phyloP scores from a whole-genome alignment of 1,140 invertebrate species.

The Drosophila ercepeae region DNA sequence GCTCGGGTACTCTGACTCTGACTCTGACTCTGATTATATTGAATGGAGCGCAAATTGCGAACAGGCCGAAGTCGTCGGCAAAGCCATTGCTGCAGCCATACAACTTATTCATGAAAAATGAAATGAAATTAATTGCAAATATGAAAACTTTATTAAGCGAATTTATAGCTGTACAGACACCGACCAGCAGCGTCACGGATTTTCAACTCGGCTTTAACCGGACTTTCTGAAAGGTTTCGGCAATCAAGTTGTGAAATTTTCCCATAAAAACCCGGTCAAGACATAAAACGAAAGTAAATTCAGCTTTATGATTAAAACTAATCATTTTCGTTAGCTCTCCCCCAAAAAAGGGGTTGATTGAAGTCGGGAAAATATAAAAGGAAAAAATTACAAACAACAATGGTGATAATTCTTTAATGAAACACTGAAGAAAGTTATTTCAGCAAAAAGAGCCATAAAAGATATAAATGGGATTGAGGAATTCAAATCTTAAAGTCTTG shows the following conservation, averaged over 20 bases:
- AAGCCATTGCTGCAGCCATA: too few relatives aligned
- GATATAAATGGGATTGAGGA: too few relatives aligned
- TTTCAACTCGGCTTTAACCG: slow-evolving; percentile 9
- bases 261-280: slow-evolving; percentile 27
- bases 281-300: slow-evolving; percentile 40
- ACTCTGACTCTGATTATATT: slow-evolving; percentile 53
- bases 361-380: slow-evolving; percentile 17
- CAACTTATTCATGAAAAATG: slow-evolving; percentile 71
- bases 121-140: slow-evolving; percentile 76
- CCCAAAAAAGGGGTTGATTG: slow-evolving; percentile 15
- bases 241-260: slow-evolving; percentile 18
- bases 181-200: neutral
- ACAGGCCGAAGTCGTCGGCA: slow-evolving; percentile 50
- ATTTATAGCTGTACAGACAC: slow-evolving; percentile 49
- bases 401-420: slow-evolving; percentile 18
- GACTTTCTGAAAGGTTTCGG: slow-evolving; percentile 2
- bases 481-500: too few relatives aligned
- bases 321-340: slow-evolving; percentile 27
- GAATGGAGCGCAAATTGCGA: slow-evolving; percentile 68
- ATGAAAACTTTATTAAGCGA: slow-evolving; percentile 76
- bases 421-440: slow-evolving; percentile 6
- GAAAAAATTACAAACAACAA: slow-evolving; percentile 42
- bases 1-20: slow-evolving; percentile 2
- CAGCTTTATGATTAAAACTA: slow-evolving; percentile 60
- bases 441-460: too few relatives aligned